A percentile compares a stretch with the other conserved stretches of the same genome.
Evolutionary conservation across 2,113 vertebrate species (phyloP).

Genomic region (Xiphophorus maculatus): DNA sequence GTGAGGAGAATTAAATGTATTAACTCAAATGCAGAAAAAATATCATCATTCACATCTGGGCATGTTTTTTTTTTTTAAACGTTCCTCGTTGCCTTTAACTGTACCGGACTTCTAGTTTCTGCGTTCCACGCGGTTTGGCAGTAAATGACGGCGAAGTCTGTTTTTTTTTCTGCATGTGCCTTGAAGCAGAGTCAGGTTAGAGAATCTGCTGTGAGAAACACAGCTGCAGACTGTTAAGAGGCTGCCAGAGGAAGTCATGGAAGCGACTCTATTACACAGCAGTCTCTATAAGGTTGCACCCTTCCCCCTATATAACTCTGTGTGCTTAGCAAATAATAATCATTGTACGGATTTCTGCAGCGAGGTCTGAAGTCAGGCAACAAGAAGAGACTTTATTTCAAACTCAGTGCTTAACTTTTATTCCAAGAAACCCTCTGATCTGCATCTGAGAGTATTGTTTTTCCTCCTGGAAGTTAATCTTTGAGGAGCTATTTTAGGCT

Average conservation of each 20-base stretch:
- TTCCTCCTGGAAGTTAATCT: conserved; percentile 19
- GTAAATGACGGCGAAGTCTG: conserved; percentile 47
- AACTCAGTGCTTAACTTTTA: neutral
- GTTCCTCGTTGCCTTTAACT: conserved; percentile 56
- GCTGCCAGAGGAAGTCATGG: conserved; percentile 69
- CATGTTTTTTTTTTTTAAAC: conserved; percentile 15
- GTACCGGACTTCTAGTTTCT: conserved; percentile 64
- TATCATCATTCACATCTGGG: neutral
- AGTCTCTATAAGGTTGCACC: conserved; percentile 52
- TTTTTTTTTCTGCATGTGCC: conserved; percentile 59
- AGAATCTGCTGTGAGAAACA: conserved; percentile 70
- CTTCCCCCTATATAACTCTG: conserved; percentile 40
- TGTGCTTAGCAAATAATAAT: conserved; percentile 19
- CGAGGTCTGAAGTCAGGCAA: conserved; percentile 12
- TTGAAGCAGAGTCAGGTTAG: conserved; percentile 68
- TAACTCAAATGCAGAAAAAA: neutral
- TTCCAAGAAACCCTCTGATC: neutral
- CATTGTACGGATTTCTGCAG: conserved; percentile 29
- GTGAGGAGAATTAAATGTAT: neutral
- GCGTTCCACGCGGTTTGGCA: conserved; percentile 75
- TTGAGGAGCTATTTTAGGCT: conserved; percentile 42
- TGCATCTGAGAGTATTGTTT: conserved; percentile 21
- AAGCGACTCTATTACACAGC: conserved; percentile 66
- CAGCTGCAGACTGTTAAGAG: conserved; percentile 73
- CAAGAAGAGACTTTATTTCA: neutral